Base-by-base conservation (phyloP, 2,797 vertebrate species). In the Myiotriccus ornatus region DNA sequence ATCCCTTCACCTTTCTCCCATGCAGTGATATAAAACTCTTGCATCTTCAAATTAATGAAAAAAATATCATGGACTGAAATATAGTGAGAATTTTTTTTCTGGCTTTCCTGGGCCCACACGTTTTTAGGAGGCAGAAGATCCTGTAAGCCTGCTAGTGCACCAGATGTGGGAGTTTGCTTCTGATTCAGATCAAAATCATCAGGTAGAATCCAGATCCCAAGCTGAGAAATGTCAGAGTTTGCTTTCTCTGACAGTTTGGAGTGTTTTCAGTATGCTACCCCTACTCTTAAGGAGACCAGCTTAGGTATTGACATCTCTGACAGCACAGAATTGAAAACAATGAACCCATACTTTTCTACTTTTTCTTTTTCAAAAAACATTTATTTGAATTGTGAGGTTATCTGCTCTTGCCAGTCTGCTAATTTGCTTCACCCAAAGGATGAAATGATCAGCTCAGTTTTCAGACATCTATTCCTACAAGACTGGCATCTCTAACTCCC, bases 181-280 rank as follows among this genome's bases (percentile, higher is more conserved):
- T 97, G 96, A 97, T 95, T 97, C 96, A 95, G 91, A 97, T 84
- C 95, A 96, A 97, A 97, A 96, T 95, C 18, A 9, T 68, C 97
- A 97, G 93, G 91, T 65, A 86, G 78, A 84, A 41, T 97, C 95
- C 97, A 97, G 90, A 96, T 95, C 84, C 88, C 77, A 92, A 94
- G 49, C 52, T 96, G 87, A 93, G 94, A 97, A 97, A 97, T 88
- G 89, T 73, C 81, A 91, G 63, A 9, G 56, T 95, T 97, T 96
- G 46, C 69, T 95, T 97, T 97, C 85, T 93, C 71, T 97, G 94
- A 93, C 94, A 71, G 70, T 84, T 84, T 77, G 93, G 77, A 86
- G 57, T 94, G 69, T 92, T 97, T 97, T 94, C 73, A 96, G 10
- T 85, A 75, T 82, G 76, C 86, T 95, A 94, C 76, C 71, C 57